Evolutionary conservation across 2,797 vertebrate genomes (phyloP).

Genomic region (Champsocephalus esox): DNA sequence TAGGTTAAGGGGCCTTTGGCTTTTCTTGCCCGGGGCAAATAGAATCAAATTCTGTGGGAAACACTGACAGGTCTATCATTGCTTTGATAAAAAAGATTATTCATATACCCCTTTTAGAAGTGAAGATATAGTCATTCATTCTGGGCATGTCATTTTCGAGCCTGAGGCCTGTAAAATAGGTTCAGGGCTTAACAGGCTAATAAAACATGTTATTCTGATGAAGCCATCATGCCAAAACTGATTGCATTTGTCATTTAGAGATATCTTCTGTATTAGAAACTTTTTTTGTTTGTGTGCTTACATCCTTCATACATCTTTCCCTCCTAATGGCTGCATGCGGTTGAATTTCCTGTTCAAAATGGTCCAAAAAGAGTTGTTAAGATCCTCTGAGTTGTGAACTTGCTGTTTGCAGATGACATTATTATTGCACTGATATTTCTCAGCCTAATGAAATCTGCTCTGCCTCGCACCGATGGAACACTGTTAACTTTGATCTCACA

Average conservation of each 20-base stretch:
- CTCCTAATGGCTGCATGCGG: background rate
- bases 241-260: background rate
- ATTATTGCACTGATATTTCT: slow-evolving; percentile 70
- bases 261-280: background rate
- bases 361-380: slow-evolving; percentile 20
- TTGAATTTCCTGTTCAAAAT: slow-evolving; percentile 23
- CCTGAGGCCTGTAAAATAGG: too few relatives aligned
- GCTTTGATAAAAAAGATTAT: too few relatives aligned
- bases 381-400: slow-evolving; percentile 28
- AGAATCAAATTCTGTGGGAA: too few relatives aligned
- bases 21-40: too few relatives aligned
- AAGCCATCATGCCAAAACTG: background rate
- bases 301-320: background rate
- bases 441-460: slow-evolving; percentile 74
- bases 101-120: too few relatives aligned
- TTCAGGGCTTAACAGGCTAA: too few relatives aligned
- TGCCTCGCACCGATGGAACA: slow-evolving; percentile 61
- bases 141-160: too few relatives aligned
- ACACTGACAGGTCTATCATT: too few relatives aligned
- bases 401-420: slow-evolving; percentile 48
- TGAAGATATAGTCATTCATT: too few relatives aligned
- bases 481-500: slow-evolving; percentile 81
- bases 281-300: background rate
- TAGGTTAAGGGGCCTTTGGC: too few relatives aligned
- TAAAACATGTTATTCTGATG: background rate